Conservation (phyloP, 2,113 vertebrate species). For the Tauraco erythrolophus region DNA sequence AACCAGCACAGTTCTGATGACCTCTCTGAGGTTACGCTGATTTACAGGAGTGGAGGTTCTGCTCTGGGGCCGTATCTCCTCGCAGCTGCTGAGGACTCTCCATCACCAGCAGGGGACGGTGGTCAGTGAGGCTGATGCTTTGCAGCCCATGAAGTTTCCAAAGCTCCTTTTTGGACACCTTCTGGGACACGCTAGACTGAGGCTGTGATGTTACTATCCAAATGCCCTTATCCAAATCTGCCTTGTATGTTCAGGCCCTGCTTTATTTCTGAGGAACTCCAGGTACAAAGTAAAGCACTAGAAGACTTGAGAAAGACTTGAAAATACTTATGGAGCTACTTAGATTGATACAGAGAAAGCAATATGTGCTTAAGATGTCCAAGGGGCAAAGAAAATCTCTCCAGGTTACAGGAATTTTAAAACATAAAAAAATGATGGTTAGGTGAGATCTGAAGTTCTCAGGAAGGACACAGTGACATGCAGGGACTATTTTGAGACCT, state of each 20-base stretch:
- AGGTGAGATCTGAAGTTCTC: neutral
- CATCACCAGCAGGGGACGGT: fast-evolving
- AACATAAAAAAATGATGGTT: neutral
- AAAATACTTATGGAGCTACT: neutral
- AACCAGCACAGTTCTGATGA: neutral
- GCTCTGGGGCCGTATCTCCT: fast-evolving
- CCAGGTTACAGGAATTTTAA: neutral
- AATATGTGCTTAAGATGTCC: neutral
- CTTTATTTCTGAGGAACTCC: neutral
- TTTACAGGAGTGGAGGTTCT: neutral
- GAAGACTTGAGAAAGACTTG: neutral
- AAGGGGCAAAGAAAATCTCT: neutral
- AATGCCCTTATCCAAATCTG: neutral
- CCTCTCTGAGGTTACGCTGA: neutral
- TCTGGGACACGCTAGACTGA: neutral
- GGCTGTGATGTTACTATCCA: neutral
- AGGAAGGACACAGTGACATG: neutral
- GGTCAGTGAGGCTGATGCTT: neutral
- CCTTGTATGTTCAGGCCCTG: neutral
- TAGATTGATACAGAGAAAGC: neutral
- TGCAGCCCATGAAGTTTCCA: neutral
- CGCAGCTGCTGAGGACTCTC: fast-evolving
- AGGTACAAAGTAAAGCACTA: neutral
- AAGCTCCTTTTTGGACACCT: neutral
- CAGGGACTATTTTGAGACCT: neutral